These are phyloP conservation scores for Pandemis corylana DNA, from an alignment of 2,888 invertebrate genomes.

Conservation along the genomic window DNA sequence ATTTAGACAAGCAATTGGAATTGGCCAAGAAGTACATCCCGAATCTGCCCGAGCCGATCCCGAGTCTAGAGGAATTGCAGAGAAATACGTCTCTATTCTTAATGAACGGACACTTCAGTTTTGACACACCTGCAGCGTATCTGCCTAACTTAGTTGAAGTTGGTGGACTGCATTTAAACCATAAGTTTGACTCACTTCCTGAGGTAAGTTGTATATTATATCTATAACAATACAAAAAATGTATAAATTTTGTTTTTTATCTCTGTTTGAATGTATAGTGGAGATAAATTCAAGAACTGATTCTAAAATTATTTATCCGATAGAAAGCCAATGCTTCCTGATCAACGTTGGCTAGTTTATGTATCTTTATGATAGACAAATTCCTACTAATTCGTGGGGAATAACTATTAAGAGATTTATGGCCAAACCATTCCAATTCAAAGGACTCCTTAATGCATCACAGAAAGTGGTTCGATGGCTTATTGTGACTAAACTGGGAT, in stretches of 20 bases:
- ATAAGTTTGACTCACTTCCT: slow-evolving; percentile 64
- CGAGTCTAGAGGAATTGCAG: slow-evolving; percentile 71
- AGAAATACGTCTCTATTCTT: slow-evolving; percentile 73
- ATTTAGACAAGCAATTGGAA: slow-evolving; percentile 67
- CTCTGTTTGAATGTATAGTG: too few species aligned
- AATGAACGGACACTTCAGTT: slow-evolving; percentile 80
- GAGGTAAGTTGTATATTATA: slow-evolving; percentile 52
- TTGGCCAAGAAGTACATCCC: slow-evolving; percentile 69
- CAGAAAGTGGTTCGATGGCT: background rate
- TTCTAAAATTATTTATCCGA: too few species aligned
- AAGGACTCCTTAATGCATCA: too few species aligned
- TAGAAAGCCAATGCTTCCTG: too few species aligned
- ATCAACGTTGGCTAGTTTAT: too few species aligned
- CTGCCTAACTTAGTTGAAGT: slow-evolving; percentile 84
- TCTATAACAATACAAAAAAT: too few species aligned
- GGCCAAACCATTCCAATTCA: too few species aligned
- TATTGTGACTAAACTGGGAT: background rate
- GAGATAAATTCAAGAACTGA: too few species aligned
- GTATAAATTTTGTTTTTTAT: too few species aligned
- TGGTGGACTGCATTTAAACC: slow-evolving; percentile 82
- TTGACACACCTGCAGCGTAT: slow-evolving; percentile 74
- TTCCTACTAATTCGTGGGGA: too few species aligned
- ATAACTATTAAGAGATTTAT: too few species aligned
- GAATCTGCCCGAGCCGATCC: slow-evolving; percentile 65
- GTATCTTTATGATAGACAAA: too few species aligned